Conservation (phyloP, 2,113 vertebrate genomes). For the Oxygymnocypris stewartii region DNA sequence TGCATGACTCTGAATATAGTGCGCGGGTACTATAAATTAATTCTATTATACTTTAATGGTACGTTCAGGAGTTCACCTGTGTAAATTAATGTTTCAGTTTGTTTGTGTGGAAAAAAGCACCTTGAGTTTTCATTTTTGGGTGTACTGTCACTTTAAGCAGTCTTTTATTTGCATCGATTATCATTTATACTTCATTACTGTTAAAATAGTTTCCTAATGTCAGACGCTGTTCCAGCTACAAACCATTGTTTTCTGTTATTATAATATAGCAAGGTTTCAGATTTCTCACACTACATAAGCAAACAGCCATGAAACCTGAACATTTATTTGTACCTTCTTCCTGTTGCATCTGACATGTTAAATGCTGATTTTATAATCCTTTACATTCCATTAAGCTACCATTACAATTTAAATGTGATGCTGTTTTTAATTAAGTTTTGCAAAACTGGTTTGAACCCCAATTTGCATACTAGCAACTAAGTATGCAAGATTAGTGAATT, state of each 20-base stretch:
- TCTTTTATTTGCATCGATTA: not conserved
- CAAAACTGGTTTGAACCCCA: not conserved
- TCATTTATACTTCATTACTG: not conserved
- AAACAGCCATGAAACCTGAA: not conserved
- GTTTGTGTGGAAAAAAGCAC: not conserved
- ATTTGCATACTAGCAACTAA: not conserved
- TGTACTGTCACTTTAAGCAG: constrained; percentile 7
- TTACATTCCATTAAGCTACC: constrained; percentile 5
- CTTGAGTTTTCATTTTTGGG: not conserved
- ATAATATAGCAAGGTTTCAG: not conserved
- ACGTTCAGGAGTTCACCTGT: not conserved
- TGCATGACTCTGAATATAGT: not conserved
- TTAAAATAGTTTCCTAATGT: not conserved
- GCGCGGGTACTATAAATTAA: not conserved
- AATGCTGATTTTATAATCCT: not conserved
- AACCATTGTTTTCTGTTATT: not conserved
- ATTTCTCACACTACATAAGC: not conserved
- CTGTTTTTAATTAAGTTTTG: not conserved
- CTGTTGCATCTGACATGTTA: not conserved
- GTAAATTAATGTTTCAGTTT: not conserved
- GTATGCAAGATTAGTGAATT: not conserved
- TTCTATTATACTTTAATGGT: not conserved
- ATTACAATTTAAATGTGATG: not conserved
- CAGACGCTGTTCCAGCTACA: not conserved
- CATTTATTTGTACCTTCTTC: not conserved